Conservation (phyloP, 2,113 vertebrate genomes). For the Burhinus bistriatus region DNA sequence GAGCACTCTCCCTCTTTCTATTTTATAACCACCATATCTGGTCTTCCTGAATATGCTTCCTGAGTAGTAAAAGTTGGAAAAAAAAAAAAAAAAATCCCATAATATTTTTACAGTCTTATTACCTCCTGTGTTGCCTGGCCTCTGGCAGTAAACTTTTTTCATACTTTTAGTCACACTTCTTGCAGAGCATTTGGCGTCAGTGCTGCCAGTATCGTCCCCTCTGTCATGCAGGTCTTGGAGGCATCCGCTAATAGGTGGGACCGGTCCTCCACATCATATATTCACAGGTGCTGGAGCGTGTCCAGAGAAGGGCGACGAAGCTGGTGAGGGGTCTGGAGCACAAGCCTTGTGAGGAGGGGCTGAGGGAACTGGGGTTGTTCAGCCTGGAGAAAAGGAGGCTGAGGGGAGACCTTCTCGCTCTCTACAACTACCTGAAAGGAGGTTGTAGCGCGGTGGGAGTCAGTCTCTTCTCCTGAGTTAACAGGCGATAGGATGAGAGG, state of each 20-base stretch:
- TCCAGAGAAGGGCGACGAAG: too few relatives aligned
- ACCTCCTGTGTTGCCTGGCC: constrained; percentile 8
- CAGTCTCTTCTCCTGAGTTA: too few relatives aligned
- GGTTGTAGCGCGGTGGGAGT: too few relatives aligned
- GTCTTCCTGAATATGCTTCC: constrained; percentile 17
- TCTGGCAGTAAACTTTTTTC: neutral
- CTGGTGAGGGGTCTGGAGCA: too few relatives aligned
- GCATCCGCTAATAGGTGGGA: neutral
- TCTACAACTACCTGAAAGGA: too few relatives aligned
- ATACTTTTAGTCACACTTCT: neutral
- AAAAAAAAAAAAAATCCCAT: constrained; percentile 43
- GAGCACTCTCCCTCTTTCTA: neutral
- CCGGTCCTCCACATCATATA: neutral
- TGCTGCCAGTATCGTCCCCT: neutral
- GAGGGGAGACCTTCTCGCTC: too few relatives aligned
- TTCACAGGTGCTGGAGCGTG: neutral
- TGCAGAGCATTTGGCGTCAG: neutral
- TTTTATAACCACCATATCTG: constrained; percentile 20
- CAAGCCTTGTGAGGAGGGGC: too few relatives aligned
- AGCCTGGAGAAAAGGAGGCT: too few relatives aligned
- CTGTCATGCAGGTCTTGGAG: neutral
- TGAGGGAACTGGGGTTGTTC: too few relatives aligned
- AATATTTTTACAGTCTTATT: constrained; percentile 51
- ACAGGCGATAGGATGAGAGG: too few relatives aligned
- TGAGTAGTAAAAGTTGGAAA: constrained; percentile 40